A percentile compares a stretch with the other conserved stretches of the same genome.
Conservation (phyloP, 2,888 invertebrate species). For the Tipula lateralis region DNA sequence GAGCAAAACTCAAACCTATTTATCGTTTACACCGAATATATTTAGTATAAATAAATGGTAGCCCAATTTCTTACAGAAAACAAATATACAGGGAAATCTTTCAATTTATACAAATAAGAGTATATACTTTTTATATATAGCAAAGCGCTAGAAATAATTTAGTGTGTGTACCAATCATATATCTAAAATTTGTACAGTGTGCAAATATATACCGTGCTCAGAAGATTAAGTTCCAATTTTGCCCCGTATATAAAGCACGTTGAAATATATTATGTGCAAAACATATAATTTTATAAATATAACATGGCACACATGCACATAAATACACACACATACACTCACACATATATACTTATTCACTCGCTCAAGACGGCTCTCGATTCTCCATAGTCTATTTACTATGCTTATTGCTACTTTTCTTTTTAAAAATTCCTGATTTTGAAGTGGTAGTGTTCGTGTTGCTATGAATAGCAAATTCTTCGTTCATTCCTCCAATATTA, state of each 20-base stretch:
- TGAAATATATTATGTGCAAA: too few species aligned
- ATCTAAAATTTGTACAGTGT: background rate
- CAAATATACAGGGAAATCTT: background rate
- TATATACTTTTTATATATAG: background rate
- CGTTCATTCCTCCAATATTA: background rate
- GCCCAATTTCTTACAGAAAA: background rate
- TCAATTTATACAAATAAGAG: background rate
- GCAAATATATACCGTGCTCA: background rate
- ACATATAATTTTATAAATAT: background rate
- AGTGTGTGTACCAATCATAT: background rate
- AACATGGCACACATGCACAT: background rate
- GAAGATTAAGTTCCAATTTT: background rate
- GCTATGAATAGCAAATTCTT: background rate
- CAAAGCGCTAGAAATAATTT: background rate
- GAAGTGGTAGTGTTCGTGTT: background rate
- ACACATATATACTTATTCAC: too few species aligned
- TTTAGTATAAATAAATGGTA: background rate
- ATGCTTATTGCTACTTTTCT: background rate
- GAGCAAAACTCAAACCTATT: background rate
- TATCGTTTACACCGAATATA: background rate
- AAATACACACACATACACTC: background rate
- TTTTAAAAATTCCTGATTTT: background rate
- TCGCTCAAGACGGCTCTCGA: background rate
- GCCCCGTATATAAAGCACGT: too few species aligned
- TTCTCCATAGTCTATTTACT: background rate